These are phyloP conservation scores for Illadopsis cleaveri DNA, from an alignment of 2,113 vertebrate genomes.

Conservation along the genomic window DNA sequence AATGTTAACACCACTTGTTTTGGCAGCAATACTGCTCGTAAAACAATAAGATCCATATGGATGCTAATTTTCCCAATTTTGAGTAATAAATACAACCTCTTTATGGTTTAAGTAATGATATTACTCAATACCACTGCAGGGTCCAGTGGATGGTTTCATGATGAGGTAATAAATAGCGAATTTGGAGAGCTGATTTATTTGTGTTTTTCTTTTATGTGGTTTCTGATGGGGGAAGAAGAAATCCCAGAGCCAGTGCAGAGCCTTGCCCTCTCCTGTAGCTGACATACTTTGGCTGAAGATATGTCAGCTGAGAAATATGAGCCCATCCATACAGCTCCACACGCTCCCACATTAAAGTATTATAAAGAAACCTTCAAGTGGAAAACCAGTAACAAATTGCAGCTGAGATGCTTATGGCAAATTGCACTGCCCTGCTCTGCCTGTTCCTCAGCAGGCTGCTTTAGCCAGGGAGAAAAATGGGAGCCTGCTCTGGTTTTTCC, in stretches of 20 bases:
- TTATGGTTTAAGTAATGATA: slow-evolving; percentile 57
- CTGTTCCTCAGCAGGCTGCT: background rate
- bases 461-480: background rate
- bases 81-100: slow-evolving; percentile 52
- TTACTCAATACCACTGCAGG: slow-evolving; percentile 62
- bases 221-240: slow-evolving; percentile 46
- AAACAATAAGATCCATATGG: slow-evolving; percentile 67
- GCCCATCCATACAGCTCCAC: slow-evolving; percentile 18
- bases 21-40: slow-evolving; percentile 38
- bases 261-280: slow-evolving; percentile 62
- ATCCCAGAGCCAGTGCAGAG: slow-evolving; percentile 46
- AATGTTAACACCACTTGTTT: slow-evolving; percentile 66
- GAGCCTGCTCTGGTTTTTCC: background rate
- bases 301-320: slow-evolving; percentile 64
- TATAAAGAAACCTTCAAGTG: slow-evolving; percentile 53
- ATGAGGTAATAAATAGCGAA: slow-evolving; percentile 65
- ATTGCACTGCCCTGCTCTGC: background rate
- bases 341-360: slow-evolving; percentile 63
- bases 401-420: slow-evolving; percentile 30
- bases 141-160: slow-evolving; percentile 47
- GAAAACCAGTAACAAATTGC: slow-evolving; percentile 66
- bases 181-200: slow-evolving; percentile 61
- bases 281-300: slow-evolving; percentile 65
- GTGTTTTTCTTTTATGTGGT: slow-evolving; percentile 66
- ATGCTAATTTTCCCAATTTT: slow-evolving; percentile 65